Percentiles rank a stretch among this genome's conserved stretches.
phyloP scores from a whole-genome alignment of 2,113 vertebrate genomes.

The Megalops atlanticus region DNA sequence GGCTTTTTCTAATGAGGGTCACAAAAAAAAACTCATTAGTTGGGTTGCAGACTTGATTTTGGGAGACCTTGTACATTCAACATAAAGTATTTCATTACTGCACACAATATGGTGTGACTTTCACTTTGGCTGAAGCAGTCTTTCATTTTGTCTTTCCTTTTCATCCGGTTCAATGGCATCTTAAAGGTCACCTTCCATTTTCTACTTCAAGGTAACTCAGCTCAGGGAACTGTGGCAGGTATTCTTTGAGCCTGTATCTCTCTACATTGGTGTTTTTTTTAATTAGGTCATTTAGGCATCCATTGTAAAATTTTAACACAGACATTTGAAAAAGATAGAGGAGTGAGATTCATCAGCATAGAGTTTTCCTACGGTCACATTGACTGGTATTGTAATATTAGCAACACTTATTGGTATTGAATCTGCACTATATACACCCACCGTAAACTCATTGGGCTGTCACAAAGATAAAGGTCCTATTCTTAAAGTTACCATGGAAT shows the following conservation, averaged over 20 bases:
- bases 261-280: not conserved
- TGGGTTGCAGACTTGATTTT: too few relatives aligned
- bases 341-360: not conserved
- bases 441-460: too few relatives aligned
- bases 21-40: too few relatives aligned
- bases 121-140: not conserved
- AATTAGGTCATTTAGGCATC: not conserved
- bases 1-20: too few relatives aligned
- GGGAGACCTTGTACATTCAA: too few relatives aligned
- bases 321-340: not conserved
- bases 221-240: not conserved
- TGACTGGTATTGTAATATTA: not conserved
- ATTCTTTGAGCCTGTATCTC: not conserved
- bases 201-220: not conserved
- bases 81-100: too few relatives aligned
- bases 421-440: not conserved
- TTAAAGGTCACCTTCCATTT: not conserved
- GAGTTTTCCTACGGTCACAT: not conserved
- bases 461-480: too few relatives aligned
- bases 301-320: not conserved
- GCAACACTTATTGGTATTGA: not conserved
- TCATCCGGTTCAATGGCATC: not conserved
- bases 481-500: too few relatives aligned
- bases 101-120: not conserved
- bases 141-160: not conserved